phyloP scores from a whole-genome alignment of 2,888 invertebrate species.

The Acleris emargana region DNA sequence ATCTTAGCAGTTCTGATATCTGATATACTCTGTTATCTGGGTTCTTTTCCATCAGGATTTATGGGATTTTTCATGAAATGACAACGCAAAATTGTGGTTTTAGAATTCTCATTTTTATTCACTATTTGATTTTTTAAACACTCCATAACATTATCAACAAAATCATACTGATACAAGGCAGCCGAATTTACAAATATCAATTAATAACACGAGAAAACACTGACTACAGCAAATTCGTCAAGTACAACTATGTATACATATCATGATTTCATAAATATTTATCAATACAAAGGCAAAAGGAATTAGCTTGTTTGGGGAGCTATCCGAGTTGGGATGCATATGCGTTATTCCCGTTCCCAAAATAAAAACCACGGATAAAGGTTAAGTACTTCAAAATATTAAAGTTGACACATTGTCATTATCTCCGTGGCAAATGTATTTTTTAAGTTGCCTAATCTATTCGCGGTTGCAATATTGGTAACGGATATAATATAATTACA shows the following conservation, averaged over 20 bases:
- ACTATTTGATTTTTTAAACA: constrained; percentile 67
- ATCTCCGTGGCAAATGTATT: too few relatives aligned
- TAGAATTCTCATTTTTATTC: constrained; percentile 73
- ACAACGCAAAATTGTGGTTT: constrained; percentile 54
- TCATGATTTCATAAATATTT: constrained; percentile 16
- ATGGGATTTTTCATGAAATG: constrained; percentile 27
- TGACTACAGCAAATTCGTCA: constrained; percentile 47
- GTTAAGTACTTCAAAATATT: too few relatives aligned
- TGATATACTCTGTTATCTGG: too few relatives aligned
- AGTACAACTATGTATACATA: constrained; percentile 33
- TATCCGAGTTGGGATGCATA: too few relatives aligned
- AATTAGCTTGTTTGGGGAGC: neutral
- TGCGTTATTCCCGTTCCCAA: too few relatives aligned
- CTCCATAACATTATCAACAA: constrained; percentile 74
- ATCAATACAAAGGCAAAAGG: constrained; percentile 1
- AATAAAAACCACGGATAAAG: too few relatives aligned
- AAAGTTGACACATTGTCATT: too few relatives aligned
- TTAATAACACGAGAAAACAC: constrained; percentile 50
- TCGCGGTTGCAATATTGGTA: too few relatives aligned
- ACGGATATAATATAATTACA: too few relatives aligned
- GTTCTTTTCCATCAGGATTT: too few relatives aligned
- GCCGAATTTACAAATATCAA: constrained; percentile 55
- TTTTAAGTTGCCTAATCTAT: too few relatives aligned
- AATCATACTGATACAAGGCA: constrained; percentile 58
- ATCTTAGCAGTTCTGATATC: too few relatives aligned